Base-by-base conservation (phyloP, 2,888 invertebrate species). In the Halocaridina rubra region DNA sequence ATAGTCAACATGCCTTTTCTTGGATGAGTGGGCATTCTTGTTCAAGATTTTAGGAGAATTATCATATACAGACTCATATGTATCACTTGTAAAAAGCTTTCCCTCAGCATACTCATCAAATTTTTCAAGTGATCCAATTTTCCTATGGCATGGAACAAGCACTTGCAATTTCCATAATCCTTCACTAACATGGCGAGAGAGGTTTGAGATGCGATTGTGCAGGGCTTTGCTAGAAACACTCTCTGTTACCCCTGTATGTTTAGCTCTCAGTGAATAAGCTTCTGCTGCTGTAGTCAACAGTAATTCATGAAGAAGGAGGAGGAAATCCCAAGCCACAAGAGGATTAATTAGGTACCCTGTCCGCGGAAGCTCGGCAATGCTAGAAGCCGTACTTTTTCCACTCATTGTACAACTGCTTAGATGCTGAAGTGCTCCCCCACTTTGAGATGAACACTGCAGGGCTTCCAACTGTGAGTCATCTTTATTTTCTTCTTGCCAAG, bases 241-340 rank as follows among this genome's bases (percentile, higher is more conserved):
- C 8, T 81, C 64, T 29, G 22, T 10, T 2, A 33, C 27, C 39
- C 67, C 24, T 29, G 77, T 19, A 24, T 29, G 61, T 19, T 61
- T 24, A 10, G 71, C 71, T 32, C 16, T 71, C 57, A 74, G 29
- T 19, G 57, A 64, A 33, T 64, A 86, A 8, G 32, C 53, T 53
- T 81, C 72, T 2, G 77, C 61, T 19, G 77, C 22, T 30, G 53
- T 39, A 7, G 30, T 22, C 8, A 81, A 57, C 8, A 86, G 22
- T 3, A 74, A 72, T 10, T 86, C 85, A 7, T 71, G 64, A 16
- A 86, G 32, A n/a, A 86, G 72, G 10, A 86, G n/a, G 46, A 86
- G 16, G n/a, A 86, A 64, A 27, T 86, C 85, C 85, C 85, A 86
- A n/a, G 81, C 77, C 27, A 81, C 85, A 10, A 86, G 29, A 4